Conservation (phyloP, 2,113 vertebrate genomes). For the Cromileptes altivelis region DNA sequence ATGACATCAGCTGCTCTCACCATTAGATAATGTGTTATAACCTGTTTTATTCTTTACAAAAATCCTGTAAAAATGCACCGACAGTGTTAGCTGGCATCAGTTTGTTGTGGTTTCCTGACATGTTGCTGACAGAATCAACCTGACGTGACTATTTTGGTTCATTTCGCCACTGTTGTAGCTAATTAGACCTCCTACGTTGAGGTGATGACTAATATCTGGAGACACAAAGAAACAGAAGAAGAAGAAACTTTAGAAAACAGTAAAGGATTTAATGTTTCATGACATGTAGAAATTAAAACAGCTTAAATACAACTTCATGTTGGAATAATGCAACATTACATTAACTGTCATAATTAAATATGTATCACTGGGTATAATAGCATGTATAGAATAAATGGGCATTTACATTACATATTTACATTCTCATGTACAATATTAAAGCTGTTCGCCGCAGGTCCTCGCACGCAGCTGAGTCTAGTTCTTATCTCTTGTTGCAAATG, state of each 20-base stretch:
- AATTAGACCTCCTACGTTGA: not conserved
- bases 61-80: not conserved
- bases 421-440: slow-evolving; percentile 79
- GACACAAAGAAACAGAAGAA: not conserved
- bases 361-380: slow-evolving; percentile 72
- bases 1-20: not conserved
- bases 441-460: slow-evolving; percentile 23
- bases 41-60: not conserved
- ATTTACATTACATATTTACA: slow-evolving; percentile 86
- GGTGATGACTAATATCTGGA: not conserved
- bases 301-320: slow-evolving; percentile 78
- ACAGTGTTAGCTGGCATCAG: not conserved
- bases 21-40: not conserved
- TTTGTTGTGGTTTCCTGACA: not conserved
- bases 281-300: slow-evolving; percentile 32
- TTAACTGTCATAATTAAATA: slow-evolving; percentile 82
- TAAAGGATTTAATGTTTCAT: slow-evolving; percentile 55
- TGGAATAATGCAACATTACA: slow-evolving; percentile 65
- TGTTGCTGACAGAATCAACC: not conserved
- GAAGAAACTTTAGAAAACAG: slow-evolving; percentile 39
- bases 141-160: too few species aligned
- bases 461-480: slow-evolving; percentile 34
- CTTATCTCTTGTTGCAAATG: slow-evolving; percentile 34
- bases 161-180: not conserved
- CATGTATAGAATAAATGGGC: slow-evolving; percentile 76